Evolutionary conservation across 2,888 invertebrate species (phyloP).

Genomic region (Phyllotreta cruciferae): DNA sequence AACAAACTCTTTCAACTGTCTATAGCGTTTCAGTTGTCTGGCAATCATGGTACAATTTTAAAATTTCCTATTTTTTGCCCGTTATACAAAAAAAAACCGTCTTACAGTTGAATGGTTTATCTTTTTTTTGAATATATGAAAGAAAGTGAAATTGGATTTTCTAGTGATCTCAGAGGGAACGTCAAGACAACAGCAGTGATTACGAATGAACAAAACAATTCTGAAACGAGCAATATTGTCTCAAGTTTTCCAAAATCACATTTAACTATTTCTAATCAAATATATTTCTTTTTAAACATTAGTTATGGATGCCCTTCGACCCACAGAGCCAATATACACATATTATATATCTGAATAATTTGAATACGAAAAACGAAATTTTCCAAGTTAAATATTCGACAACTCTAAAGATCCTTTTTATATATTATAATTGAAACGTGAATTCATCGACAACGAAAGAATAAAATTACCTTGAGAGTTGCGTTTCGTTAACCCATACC

Average conservation of each 20-base stretch:
- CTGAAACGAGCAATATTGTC: constrained; percentile 50
- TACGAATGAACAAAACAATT: constrained; percentile 17
- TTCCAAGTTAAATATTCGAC: constrained; percentile 30
- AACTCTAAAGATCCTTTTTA: constrained; percentile 14
- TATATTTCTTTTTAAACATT: constrained; percentile 40
- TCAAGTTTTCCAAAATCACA: constrained; percentile 55
- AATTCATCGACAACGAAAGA: not conserved
- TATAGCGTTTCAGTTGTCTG: constrained; percentile 43
- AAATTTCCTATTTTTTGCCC: constrained; percentile 44
- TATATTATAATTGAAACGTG: too few species aligned
- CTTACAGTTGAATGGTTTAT: constrained; percentile 56
- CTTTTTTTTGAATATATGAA: constrained; percentile 48
- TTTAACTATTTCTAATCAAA: constrained; percentile 50
- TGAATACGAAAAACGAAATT: constrained; percentile 40
- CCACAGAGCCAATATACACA: constrained; percentile 59
- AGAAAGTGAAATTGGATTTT: constrained; percentile 51
- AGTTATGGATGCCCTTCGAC: constrained; percentile 56
- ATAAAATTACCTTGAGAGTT: constrained; percentile 3
- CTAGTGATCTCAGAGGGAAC: constrained; percentile 53
- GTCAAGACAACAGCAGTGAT: constrained; percentile 52
- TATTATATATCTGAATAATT: constrained; percentile 52
- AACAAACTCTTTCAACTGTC: constrained; percentile 54
- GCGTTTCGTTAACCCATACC: constrained; percentile 18
- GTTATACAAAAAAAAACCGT: constrained; percentile 45
- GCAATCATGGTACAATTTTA: constrained; percentile 44